A percentile compares a stretch with the other conserved stretches of the same genome.
Evolutionary conservation across 2,888 invertebrate genomes (phyloP).

Genomic region (Mesochorus sp.): DNA sequence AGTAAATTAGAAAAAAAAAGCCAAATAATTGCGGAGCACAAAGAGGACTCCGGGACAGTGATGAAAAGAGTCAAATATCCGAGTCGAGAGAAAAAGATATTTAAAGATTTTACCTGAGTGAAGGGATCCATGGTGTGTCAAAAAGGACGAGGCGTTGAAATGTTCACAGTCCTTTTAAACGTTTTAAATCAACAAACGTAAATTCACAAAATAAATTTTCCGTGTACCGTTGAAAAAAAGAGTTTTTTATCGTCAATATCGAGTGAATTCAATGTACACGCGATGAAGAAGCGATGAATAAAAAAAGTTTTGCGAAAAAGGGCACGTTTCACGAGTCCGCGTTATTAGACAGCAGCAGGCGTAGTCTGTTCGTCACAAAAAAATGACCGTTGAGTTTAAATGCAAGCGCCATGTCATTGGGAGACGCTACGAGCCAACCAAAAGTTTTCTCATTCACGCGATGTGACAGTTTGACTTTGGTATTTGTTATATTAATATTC

Average conservation of each 20-base stretch:
- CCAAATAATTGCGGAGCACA: too few relatives aligned
- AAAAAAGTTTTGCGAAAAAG: not conserved
- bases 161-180: not conserved
- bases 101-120: constrained; percentile 85
- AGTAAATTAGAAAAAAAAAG: not conserved
- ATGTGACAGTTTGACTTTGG: constrained; percentile 5
- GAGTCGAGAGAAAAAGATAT: too few relatives aligned
- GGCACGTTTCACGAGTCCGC: not conserved
- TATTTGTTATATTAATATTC: not conserved
- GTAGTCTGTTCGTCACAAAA: constrained; percentile 56
- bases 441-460: not conserved
- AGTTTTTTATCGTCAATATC: not conserved
- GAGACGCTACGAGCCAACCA: constrained; percentile 13
- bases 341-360: constrained; percentile 37
- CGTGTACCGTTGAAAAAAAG: not conserved
- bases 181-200: constrained; percentile 5
- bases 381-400: constrained; percentile 77
- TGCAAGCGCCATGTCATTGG: constrained; percentile 70
- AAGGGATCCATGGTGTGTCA: constrained; percentile 86
- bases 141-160: constrained; percentile 29
- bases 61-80: too few relatives aligned
- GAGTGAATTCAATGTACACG: not conserved
- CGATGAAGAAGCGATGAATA: not conserved
- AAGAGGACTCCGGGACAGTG: too few relatives aligned
- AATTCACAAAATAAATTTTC: not conserved